Conservation (phyloP, 2,113 vertebrate genomes). For the Dasypus novemcinctus region DNA sequence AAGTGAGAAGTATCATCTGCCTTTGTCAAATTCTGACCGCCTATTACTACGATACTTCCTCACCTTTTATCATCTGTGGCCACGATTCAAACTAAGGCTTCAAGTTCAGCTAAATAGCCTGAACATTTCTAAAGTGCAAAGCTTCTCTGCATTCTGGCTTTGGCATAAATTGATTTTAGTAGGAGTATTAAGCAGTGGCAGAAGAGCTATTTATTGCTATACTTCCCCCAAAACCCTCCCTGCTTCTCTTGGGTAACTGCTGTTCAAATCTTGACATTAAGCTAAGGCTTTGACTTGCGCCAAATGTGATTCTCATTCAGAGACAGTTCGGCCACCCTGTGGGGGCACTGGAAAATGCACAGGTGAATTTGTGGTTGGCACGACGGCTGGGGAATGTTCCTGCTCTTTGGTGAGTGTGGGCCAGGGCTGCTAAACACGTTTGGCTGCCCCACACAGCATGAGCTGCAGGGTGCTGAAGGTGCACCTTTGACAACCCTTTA, state of each 20-base stretch:
- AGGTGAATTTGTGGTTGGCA: not conserved
- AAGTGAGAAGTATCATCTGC: not conserved
- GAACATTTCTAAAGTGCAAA: not conserved
- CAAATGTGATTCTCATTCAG: not conserved
- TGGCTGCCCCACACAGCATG: accelerated
- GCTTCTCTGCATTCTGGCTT: too few relatives aligned
- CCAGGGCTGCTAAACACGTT: not conserved
- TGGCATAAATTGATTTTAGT: not conserved
- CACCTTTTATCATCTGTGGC: not conserved
- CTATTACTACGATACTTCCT: not conserved
- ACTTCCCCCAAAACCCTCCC: too few relatives aligned
- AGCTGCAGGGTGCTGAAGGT: accelerated
- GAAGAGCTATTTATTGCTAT: not conserved
- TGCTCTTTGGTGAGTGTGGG: not conserved
- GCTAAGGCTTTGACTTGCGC: not conserved
- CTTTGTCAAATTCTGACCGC: not conserved
- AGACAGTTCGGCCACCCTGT: not conserved
- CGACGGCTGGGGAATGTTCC: not conserved
- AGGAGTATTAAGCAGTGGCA: not conserved
- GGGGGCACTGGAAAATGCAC: not conserved
- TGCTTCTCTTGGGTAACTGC: not conserved
- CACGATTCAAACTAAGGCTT: not conserved
- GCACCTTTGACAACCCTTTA: not conserved
- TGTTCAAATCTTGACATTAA: not conserved
- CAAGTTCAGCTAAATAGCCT: not conserved